phyloP scores from a whole-genome alignment of 2,888 invertebrate species.

The Torymus aiolomorphi region DNA sequence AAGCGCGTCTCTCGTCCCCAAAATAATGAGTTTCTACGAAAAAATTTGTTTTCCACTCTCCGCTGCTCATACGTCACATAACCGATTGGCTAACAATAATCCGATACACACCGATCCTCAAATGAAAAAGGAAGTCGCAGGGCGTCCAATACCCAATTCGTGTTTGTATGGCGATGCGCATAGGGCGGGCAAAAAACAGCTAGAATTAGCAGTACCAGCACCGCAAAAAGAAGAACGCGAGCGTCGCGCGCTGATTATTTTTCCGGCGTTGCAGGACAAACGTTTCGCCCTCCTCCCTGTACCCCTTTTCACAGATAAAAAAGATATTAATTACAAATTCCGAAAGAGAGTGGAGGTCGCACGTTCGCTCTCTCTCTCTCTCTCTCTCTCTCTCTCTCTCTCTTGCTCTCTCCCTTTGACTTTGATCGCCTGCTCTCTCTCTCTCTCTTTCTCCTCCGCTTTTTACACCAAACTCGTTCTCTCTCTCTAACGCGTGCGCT shows the following conservation, averaged over 20 bases:
- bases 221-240: slow-evolving; percentile 1
- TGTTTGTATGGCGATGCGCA: too few relatives aligned
- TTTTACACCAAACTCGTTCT: background rate
- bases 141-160: too few relatives aligned
- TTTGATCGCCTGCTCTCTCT: slow-evolving; percentile 40
- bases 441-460: background rate
- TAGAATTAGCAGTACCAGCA: slow-evolving; percentile 16
- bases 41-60: background rate
- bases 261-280: slow-evolving; percentile 45
- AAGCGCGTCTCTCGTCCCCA: background rate
- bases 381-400: slow-evolving; percentile 2
- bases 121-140: background rate
- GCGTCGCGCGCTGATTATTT: slow-evolving; percentile 23
- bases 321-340: slow-evolving; percentile 73
- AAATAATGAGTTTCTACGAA: slow-evolving; percentile 10
- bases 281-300: slow-evolving; percentile 46
- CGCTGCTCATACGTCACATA: background rate
- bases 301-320: slow-evolving; percentile 40
- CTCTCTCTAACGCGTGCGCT: background rate
- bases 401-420: slow-evolving; percentile 50
- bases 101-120: slow-evolving; percentile 5
- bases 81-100: slow-evolving; percentile 26
- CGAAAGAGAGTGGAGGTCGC: slow-evolving; percentile 60
- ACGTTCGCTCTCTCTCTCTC: slow-evolving; percentile 30
- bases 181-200: background rate